Evolutionary conservation across 2,113 vertebrate species (phyloP).

Genomic region (Fukomys damarensis): DNA sequence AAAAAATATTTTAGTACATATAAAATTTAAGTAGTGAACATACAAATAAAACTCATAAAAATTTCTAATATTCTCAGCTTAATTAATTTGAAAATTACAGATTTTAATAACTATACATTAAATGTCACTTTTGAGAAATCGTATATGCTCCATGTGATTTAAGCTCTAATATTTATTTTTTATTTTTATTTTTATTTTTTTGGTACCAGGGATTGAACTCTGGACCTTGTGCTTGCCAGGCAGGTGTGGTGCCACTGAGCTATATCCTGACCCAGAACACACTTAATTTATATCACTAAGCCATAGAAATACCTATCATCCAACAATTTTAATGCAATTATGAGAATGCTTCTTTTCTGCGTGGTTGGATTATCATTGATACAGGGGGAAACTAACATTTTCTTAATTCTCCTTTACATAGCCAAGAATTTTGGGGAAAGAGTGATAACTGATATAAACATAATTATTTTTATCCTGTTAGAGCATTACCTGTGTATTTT

Average conservation of each 20-base stretch:
- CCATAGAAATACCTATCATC: background rate
- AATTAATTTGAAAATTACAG: constrained; percentile 20
- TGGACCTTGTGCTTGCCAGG: too few relatives aligned
- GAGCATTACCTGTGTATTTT: constrained; percentile 21
- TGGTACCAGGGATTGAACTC: too few relatives aligned
- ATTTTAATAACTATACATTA: constrained; percentile 44
- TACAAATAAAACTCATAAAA: background rate
- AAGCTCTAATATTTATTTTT: constrained; percentile 38
- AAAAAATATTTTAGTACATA: background rate
- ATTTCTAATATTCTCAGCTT: constrained; percentile 13
- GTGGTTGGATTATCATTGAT: background rate
- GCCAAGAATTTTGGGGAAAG: background rate
- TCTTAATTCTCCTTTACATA: constrained; percentile 10
- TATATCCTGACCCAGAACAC: too few relatives aligned
- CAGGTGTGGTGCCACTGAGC: too few relatives aligned
- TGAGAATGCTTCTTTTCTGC: background rate
- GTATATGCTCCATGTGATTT: background rate
- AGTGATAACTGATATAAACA: background rate
- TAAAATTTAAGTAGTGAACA: background rate
- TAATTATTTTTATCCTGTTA: background rate
- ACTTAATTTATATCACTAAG: constrained; percentile 13
- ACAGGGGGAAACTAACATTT: background rate
- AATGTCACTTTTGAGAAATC: background rate
- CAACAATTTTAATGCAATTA: background rate
- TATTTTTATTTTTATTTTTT: too few relatives aligned